phyloP scores from a whole-genome alignment of 2,113 vertebrate species.

The Guaruba guarouba region DNA sequence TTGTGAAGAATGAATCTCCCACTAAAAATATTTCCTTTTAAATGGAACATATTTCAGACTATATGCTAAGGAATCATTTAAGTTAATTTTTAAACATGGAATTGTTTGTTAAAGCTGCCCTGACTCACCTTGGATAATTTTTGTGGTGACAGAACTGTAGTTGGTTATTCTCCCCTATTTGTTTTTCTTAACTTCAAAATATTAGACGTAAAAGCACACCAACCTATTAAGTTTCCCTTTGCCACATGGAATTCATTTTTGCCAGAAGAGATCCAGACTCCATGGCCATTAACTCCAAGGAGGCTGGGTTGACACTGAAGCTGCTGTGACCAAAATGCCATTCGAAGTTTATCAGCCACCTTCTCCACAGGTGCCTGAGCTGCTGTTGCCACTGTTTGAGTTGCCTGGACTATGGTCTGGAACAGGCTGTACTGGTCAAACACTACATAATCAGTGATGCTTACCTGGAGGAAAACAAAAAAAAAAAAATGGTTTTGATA shows the following conservation, averaged over 20 bases:
- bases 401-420: slow-evolving; percentile 92
- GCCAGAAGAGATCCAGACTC: slow-evolving; percentile 95
- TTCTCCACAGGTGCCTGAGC: slow-evolving; percentile 91
- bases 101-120: neutral
- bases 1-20: neutral
- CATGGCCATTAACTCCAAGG: slow-evolving; percentile 83
- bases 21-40: neutral
- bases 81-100: neutral
- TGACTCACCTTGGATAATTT: neutral
- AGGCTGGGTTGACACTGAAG: slow-evolving; percentile 91
- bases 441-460: slow-evolving; percentile 96
- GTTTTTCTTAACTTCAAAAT: neutral
- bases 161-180: neutral
- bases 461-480: slow-evolving; percentile 76
- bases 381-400: slow-evolving; percentile 88
- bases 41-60: neutral
- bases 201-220: neutral
- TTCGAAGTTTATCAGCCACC: slow-evolving; percentile 87
- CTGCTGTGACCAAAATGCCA: slow-evolving; percentile 93
- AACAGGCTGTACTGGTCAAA: slow-evolving; percentile 95
- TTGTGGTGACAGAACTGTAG: neutral
- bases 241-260: slow-evolving; percentile 94
- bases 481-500: neutral
- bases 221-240: slow-evolving; percentile 89
- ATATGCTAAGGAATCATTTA: neutral